Evolutionary conservation across 1,140 invertebrate genomes (phyloP), one percentile per base, ranked within the genome.

Genomic region (Drosophila nasuta): DNA sequence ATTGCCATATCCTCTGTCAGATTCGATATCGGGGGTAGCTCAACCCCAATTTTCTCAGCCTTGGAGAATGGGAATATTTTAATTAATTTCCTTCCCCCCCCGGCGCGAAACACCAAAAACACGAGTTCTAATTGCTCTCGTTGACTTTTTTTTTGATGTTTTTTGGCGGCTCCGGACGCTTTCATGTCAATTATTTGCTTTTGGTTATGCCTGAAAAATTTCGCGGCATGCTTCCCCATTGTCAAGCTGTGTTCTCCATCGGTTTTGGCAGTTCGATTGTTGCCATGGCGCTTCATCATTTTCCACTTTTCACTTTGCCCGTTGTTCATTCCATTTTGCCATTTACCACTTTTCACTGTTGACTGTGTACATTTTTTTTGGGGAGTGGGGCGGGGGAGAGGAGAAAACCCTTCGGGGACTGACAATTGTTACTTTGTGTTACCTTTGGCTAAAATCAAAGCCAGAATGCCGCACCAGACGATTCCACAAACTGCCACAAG

Each of bases 101-200:
- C 35, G 2, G 1, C 17, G 1, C 17, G 17, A 17, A 17, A 45
- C 25, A 41, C 49, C 60, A 13, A 0, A 86, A 71, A 25, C 20
- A 4, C 60, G 60, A 78, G 75, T 71, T 72, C 78, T 81, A 85
- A 86, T 85, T 85, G 82, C 75, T 58, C 72, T 75, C 33, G 51
- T 60, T 56, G 45, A 45, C n/a, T 58, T 67, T 66, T 80, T 13
- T 70, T 80, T 70, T 51, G 46, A 35, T 69, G 51, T 64, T 77
- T 73, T 60, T 25, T 25, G 20, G 54, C 30, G 71, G 60, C 71
- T 54, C 30, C 46, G 8, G 2, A n/a, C 54, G 64, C 82, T 87
- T 79, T 87, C 68, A 87, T 82, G 83, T 88, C 86, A 88, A 82
- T 86, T 82, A 85, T 85, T 86, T 77, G 62, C 82, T 82, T 25